Evolutionary conservation across 2,888 invertebrate species (phyloP).

Genomic region (Noctua comes): DNA sequence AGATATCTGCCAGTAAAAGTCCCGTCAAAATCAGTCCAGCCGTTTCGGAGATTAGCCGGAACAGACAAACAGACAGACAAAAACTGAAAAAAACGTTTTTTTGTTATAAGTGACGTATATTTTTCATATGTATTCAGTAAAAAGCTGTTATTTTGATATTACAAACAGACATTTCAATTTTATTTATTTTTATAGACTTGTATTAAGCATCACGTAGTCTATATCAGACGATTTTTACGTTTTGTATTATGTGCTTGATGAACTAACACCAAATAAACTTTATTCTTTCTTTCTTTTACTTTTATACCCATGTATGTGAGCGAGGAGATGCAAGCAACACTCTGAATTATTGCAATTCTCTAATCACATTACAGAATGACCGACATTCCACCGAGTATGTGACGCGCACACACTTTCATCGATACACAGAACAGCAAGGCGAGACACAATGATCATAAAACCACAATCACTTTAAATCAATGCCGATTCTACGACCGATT

Average conservation of each 20-base stretch:
- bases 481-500: background rate
- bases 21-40: no score
- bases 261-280: no score
- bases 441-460: background rate
- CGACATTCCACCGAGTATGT: background rate
- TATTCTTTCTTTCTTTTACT: no score
- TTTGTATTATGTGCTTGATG: no score
- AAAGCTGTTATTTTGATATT: no score
- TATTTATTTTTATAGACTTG: background rate
- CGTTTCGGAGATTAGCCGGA: no score
- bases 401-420: background rate
- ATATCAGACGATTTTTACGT: background rate
- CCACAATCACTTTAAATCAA: background rate
- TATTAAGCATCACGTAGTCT: background rate
- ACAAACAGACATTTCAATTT: no score
- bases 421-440: background rate
- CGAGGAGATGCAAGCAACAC: background rate
- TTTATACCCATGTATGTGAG: background rate
- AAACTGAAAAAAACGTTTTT: no score
- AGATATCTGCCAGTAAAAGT: no score
- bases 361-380: background rate
- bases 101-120: no score
- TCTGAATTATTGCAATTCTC: background rate
- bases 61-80: no score
- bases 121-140: no score